A percentile compares a stretch with the other conserved stretches of the same genome.
These are phyloP conservation scores for Alcedo quadribrachys DNA, from an alignment of 2,797 vertebrate genomes.

Conservation along the genomic window DNA sequence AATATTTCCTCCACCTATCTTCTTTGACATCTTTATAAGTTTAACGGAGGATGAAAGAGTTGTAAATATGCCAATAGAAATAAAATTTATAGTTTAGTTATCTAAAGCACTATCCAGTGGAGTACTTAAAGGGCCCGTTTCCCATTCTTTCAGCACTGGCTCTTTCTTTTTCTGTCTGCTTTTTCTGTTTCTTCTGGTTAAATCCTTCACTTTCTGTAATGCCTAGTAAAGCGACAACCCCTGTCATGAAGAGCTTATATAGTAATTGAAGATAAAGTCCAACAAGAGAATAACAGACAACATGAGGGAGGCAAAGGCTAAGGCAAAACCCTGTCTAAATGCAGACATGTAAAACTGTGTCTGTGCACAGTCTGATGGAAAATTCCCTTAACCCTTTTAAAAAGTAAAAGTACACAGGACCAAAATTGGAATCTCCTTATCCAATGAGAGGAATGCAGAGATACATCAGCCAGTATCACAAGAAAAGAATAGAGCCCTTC, in stretches of 20 bases:
- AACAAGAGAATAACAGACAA: background rate
- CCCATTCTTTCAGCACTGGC: background rate
- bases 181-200: background rate
- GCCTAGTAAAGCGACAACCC: background rate
- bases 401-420: background rate
- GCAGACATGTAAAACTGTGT: accelerated
- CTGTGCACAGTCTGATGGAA: background rate
- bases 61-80: background rate
- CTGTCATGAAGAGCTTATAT: background rate
- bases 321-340: background rate
- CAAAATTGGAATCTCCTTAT: background rate
- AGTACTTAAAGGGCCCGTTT: background rate
- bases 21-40: background rate
- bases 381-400: background rate
- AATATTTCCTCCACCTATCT: background rate
- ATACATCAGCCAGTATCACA: background rate
- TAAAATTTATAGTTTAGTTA: background rate
- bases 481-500: background rate
- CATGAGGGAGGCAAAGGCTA: background rate
- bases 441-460: background rate
- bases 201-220: background rate
- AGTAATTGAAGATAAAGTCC: background rate
- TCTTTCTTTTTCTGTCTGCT: background rate
- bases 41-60: background rate
- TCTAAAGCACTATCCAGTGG: background rate